Evolutionary conservation across 2,113 vertebrate genomes (phyloP).

Genomic region (Redunca redunca): DNA sequence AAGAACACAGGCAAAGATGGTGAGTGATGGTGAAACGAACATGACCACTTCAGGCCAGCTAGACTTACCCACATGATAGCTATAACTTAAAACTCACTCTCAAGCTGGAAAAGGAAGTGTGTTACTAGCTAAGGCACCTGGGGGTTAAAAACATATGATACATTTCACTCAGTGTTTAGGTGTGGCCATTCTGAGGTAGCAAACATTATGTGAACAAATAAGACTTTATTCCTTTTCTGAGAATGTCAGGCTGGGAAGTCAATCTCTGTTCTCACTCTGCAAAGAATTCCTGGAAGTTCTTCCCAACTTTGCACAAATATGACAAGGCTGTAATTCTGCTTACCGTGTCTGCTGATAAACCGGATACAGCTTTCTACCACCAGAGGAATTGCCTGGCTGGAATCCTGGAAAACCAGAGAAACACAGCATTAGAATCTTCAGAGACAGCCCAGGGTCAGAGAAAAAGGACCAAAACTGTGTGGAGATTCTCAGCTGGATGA

Average conservation of each 20-base stretch:
- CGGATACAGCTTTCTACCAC: constrained; percentile 98
- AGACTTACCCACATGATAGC: not conserved
- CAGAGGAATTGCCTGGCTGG: constrained; percentile 92
- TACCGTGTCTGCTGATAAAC: constrained; percentile 98
- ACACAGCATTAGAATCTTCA: not conserved
- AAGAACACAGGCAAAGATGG: not conserved
- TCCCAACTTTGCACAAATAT: constrained; percentile 24
- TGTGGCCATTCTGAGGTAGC: not conserved
- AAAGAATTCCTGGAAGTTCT: constrained; percentile 46
- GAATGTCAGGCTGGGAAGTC: not conserved
- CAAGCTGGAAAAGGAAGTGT: not conserved
- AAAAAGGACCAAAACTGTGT: not conserved
- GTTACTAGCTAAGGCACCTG: not conserved
- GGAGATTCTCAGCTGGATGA: not conserved
- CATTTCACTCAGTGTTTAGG: not conserved
- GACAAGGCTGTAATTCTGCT: constrained; percentile 56
- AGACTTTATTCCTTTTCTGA: constrained; percentile 6
- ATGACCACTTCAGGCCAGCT: not conserved
- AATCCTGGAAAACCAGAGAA: constrained; percentile 82
- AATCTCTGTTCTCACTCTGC: not conserved
- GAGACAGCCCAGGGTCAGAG: not conserved
- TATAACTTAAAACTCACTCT: not conserved
- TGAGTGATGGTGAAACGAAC: not conserved
- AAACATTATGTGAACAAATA: not conserved
- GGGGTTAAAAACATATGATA: not conserved